phyloP scores from a whole-genome alignment of 2,888 invertebrate genomes.

The Chalcosyrphus nemorum region DNA sequence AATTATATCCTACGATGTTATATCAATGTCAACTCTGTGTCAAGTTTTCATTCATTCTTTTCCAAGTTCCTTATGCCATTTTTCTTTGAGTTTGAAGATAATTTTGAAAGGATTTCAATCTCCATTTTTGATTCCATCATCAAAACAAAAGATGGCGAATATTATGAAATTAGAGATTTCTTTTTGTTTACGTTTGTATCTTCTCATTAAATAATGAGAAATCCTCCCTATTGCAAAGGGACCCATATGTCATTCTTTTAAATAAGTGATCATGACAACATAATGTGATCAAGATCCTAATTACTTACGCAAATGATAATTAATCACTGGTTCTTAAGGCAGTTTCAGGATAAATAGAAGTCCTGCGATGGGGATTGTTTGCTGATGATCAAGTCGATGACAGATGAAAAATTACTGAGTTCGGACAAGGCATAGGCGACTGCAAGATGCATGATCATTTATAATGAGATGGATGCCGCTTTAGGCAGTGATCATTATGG shows the following conservation, averaged over 20 bases:
- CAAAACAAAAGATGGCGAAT: constrained; percentile 33
- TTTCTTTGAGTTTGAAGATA: not conserved
- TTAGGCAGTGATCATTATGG: too few species aligned
- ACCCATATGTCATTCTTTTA: too few species aligned
- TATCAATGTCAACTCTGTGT: constrained; percentile 71
- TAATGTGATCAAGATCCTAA: constrained; percentile 3
- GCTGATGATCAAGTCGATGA: constrained; percentile 8
- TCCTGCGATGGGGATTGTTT: not conserved
- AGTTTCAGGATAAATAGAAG: too few species aligned
- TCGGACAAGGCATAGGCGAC: too few species aligned
- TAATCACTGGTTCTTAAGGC: not conserved
- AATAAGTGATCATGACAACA: not conserved
- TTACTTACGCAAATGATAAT: too few species aligned
- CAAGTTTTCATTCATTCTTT: constrained; percentile 47
- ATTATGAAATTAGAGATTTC: constrained; percentile 54
- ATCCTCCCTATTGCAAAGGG: not conserved
- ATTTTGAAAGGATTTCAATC: constrained; percentile 45
- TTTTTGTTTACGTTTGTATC: constrained; percentile 45
- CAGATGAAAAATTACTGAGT: too few species aligned
- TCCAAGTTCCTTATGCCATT: constrained; percentile 50
- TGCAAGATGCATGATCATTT: too few species aligned
- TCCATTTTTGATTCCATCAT: constrained; percentile 40
- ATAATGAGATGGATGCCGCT: too few species aligned
- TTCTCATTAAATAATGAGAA: constrained; percentile 18
- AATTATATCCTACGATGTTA: constrained; percentile 44